phyloP scores from a whole-genome alignment of 2,113 vertebrate species.

The Steatornis caripensis region DNA sequence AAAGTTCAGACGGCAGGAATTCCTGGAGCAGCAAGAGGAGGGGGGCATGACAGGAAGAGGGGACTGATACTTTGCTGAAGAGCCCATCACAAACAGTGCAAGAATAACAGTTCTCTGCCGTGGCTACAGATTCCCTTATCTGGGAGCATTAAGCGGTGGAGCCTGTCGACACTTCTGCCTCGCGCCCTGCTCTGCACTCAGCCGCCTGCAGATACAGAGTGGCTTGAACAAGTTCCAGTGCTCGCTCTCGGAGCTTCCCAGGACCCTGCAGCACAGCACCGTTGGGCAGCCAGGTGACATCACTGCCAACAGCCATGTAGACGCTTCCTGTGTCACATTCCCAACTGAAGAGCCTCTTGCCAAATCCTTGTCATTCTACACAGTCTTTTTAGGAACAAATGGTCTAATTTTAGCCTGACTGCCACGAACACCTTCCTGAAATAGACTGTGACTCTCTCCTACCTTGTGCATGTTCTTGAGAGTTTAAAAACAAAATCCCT shows the following conservation, averaged over 20 bases:
- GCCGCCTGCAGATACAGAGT: neutral
- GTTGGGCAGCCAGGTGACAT: constrained; percentile 47
- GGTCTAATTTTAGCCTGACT: constrained; percentile 73
- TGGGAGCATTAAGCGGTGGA: accelerated
- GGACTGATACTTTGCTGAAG: neutral
- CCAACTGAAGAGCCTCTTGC: constrained; percentile 63
- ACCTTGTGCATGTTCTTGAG: neutral
- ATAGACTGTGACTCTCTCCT: constrained; percentile 62
- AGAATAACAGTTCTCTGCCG: neutral
- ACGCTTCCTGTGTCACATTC: constrained; percentile 73
- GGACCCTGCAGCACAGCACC: neutral
- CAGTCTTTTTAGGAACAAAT: constrained; percentile 71
- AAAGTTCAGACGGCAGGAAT: neutral
- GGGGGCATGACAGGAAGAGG: constrained; percentile 8
- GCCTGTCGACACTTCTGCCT: neutral
- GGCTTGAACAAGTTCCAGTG: constrained; percentile 36
- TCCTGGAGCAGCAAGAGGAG: neutral
- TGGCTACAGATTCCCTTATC: constrained; percentile 20
- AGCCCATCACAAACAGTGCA: neutral
- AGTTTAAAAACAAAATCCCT: constrained; percentile 23
- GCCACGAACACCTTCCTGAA: constrained; percentile 70
- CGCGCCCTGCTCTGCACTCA: neutral
- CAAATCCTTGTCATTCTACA: constrained; percentile 15
- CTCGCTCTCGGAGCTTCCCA: neutral
- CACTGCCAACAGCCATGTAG: neutral